Evolutionary conservation across 2,888 invertebrate species (phyloP).

Genomic region (Chloromyia formosa): DNA sequence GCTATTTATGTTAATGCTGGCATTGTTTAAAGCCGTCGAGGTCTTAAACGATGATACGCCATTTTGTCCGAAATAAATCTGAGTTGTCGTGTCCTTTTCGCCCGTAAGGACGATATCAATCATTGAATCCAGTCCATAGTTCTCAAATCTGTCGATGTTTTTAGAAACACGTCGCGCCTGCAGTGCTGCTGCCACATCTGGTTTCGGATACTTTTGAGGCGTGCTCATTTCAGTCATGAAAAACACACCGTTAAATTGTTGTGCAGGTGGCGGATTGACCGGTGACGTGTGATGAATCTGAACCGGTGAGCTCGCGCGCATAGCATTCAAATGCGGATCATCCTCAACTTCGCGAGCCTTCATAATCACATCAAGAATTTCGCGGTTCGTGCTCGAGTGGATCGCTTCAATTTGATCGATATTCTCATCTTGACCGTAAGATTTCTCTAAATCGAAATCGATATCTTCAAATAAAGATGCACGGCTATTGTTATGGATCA

Average conservation of each 20-base stretch:
- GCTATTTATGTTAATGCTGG: constrained; percentile 72
- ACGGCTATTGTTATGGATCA: constrained; percentile 67
- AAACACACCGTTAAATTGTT: constrained; percentile 70
- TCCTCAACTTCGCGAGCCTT: constrained; percentile 66
- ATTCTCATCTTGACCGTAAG: constrained; percentile 45
- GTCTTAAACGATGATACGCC: constrained; percentile 55
- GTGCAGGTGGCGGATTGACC: constrained; percentile 55
- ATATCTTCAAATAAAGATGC: constrained; percentile 68
- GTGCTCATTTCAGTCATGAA: constrained; percentile 67
- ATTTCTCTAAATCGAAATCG: constrained; percentile 66
- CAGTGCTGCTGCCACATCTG: constrained; percentile 66
- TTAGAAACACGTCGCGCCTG: constrained; percentile 74
- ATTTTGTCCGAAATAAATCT: constrained; percentile 61
- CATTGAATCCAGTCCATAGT: constrained; percentile 73
- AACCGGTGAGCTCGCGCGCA: constrained; percentile 57
- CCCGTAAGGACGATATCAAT: constrained; percentile 76
- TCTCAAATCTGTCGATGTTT: constrained; percentile 81
- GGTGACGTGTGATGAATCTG: constrained; percentile 51
- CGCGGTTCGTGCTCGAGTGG: constrained; percentile 66
- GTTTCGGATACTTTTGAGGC: constrained; percentile 63
- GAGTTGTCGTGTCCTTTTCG: constrained; percentile 62
- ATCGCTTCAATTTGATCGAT: constrained; percentile 46
- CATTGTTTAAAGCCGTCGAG: constrained; percentile 68
- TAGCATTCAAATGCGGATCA: constrained; percentile 61
- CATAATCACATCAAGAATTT: constrained; percentile 68